Percentiles rank a stretch among this genome's conserved stretches.
Conservation (phyloP, 2,888 invertebrate species). For the Agrypnus murinus region DNA sequence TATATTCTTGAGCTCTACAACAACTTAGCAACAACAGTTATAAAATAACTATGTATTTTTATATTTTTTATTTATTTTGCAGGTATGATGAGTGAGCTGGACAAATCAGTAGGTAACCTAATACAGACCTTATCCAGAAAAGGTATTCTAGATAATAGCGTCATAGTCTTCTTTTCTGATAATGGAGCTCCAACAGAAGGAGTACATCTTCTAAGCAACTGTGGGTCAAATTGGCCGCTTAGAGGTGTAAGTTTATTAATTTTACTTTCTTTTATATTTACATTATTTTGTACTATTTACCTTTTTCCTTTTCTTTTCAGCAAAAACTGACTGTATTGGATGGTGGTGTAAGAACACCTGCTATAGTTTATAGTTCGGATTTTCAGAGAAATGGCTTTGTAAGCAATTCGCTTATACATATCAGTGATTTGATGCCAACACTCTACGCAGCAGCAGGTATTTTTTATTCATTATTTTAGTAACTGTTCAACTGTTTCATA, state of each 20-base stretch:
- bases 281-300: too few species aligned
- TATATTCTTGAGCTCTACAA: too few species aligned
- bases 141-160: conserved; percentile 84
- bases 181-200: conserved; percentile 90
- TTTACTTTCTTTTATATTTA: too few species aligned
- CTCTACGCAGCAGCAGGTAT: conserved; percentile 63
- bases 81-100: conserved; percentile 91
- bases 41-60: too few species aligned
- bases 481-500: too few species aligned
- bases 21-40: too few species aligned
- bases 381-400: conserved; percentile 72
- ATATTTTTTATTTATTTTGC: too few species aligned
- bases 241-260: conserved; percentile 76
- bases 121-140: conserved; percentile 79
- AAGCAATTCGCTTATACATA: conserved; percentile 79
- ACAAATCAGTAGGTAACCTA: conserved; percentile 88
- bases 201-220: conserved; percentile 75
- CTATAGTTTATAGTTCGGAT: conserved; percentile 82
- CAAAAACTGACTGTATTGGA: conserved; percentile 87
- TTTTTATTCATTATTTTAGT: too few species aligned
- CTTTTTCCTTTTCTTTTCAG: too few species aligned
- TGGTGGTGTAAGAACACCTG: conserved; percentile 85
- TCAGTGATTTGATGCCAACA: conserved; percentile 90
- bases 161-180: conserved; percentile 90
- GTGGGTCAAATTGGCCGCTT: conserved; percentile 87